Percentiles rank a stretch among this genome's conserved stretches.
phyloP scores from a whole-genome alignment of 2,797 vertebrate species.

The Carduelis carduelis region DNA sequence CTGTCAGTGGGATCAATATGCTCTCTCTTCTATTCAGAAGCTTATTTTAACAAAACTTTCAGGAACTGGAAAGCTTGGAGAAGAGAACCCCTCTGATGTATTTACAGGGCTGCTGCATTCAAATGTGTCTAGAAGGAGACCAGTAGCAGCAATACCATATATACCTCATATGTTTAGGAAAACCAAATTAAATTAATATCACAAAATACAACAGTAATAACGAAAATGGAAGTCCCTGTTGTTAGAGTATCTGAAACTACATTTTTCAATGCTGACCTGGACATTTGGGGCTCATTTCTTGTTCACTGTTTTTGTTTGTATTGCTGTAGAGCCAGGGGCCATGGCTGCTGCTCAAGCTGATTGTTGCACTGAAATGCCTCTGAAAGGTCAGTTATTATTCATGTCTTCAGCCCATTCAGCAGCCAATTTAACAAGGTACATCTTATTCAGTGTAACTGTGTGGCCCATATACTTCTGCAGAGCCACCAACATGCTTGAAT shows the following conservation, averaged over 20 bases:
- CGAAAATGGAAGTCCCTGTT: background rate
- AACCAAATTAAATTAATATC: background rate
- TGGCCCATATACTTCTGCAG: background rate
- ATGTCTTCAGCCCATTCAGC: background rate
- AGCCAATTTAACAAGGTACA: background rate
- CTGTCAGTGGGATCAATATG: background rate
- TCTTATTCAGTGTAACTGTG: background rate
- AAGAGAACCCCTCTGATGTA: background rate
- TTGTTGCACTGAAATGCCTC: background rate
- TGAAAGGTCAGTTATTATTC: background rate
- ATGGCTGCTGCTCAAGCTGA: background rate
- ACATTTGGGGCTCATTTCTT: background rate
- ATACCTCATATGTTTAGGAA: background rate
- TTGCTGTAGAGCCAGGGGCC: background rate
- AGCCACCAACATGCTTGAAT: background rate
- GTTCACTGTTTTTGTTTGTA: background rate
- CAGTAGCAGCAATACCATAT: background rate
- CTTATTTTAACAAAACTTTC: constrained; percentile 27
- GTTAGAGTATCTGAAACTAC: background rate
- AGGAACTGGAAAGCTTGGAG: background rate
- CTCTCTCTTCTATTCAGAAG: background rate
- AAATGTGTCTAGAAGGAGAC: background rate
- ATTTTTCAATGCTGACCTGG: background rate
- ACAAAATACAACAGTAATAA: background rate
- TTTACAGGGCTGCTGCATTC: background rate